Conservation (phyloP, 2,797 vertebrate species). For the Lacerta viridis region DNA sequence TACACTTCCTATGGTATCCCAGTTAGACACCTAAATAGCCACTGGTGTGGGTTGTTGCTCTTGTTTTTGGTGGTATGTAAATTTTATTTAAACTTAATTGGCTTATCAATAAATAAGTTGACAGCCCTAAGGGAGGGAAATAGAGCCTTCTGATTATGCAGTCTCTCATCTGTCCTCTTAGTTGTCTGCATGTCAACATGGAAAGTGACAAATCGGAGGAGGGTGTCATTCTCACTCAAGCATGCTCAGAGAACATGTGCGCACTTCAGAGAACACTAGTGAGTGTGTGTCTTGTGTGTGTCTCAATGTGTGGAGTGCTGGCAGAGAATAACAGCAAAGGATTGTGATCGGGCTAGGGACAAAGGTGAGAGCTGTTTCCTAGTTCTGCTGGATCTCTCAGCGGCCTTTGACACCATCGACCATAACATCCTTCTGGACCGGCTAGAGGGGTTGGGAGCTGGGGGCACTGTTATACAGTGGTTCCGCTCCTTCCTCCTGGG, state of each 20-base stretch:
- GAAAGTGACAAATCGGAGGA: conserved; percentile 9
- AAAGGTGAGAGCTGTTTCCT: no score
- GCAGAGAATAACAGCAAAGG: not conserved
- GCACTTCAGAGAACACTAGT: not conserved
- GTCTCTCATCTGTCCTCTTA: not conserved
- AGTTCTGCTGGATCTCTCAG: no score
- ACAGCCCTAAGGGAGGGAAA: not conserved
- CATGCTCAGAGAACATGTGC: no score
- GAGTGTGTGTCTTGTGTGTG: not conserved
- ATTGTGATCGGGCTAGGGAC: no score
- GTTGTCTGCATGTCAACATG: not conserved
- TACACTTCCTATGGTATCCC: no score
- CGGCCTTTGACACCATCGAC: no score
- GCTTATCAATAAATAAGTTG: not conserved
- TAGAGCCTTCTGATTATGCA: not conserved
- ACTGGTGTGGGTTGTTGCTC: no score
- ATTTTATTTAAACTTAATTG: not conserved
- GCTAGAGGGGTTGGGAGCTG: no score
- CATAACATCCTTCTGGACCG: no score
- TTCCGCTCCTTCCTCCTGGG: no score
- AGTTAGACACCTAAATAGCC: not conserved
- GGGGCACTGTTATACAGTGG: no score
- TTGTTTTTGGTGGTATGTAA: not conserved
- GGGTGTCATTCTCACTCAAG: not conserved
- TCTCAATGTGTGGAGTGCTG: not conserved